Evolutionary conservation across 2,888 invertebrate genomes (phyloP).

Genomic region (Drosophila ustulata): DNA sequence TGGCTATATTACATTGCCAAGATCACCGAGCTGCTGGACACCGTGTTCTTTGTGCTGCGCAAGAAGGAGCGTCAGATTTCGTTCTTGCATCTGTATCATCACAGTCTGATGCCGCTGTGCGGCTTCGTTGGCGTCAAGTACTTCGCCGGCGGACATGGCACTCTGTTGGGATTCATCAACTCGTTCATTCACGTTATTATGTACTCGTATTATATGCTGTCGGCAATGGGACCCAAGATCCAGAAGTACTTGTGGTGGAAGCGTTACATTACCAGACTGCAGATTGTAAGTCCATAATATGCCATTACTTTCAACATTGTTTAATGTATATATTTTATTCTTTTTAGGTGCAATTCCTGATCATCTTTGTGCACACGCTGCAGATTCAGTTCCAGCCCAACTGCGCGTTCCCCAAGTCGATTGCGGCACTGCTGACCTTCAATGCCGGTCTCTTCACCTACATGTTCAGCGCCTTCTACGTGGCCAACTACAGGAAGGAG

Average conservation of each 20-base stretch:
- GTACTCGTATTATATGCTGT: constrained; percentile 95
- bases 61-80: constrained; percentile 93
- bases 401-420: constrained; percentile 90
- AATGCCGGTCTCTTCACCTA: constrained; percentile 91
- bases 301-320: too few species aligned
- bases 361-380: constrained; percentile 90
- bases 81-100: constrained; percentile 95
- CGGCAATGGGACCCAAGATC: constrained; percentile 94
- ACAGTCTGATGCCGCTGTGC: constrained; percentile 90
- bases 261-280: constrained; percentile 93
- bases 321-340: too few species aligned
- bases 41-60: constrained; percentile 92
- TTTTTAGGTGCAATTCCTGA: constrained; percentile 89
- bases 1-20: constrained; percentile 85
- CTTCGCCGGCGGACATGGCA: constrained; percentile 93
- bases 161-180: constrained; percentile 94
- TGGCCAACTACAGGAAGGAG: constrained; percentile 87
- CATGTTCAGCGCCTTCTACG: constrained; percentile 92
- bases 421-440: constrained; percentile 88
- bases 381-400: constrained; percentile 88
- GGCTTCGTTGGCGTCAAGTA: constrained; percentile 90
- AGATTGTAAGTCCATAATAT: constrained; percentile 88
- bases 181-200: constrained; percentile 96
- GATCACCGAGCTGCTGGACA: constrained; percentile 84
- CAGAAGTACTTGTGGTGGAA: constrained; percentile 98